Conservation (phyloP, 2,113 vertebrate species). For the Siniperca knerii region DNA sequence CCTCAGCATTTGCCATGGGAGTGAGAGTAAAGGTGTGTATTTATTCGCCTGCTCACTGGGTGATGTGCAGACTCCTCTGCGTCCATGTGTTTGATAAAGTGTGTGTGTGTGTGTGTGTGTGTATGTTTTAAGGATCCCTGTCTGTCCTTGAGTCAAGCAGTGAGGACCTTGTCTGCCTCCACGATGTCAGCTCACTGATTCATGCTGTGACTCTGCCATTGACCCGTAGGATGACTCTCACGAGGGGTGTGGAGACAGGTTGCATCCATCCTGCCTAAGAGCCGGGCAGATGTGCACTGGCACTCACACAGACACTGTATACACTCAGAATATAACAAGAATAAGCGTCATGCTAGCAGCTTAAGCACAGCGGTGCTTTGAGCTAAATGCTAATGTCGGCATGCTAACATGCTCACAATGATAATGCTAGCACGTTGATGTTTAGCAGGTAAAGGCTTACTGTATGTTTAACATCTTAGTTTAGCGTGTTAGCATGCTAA, state of each 20-base stretch:
- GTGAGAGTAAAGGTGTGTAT: slow-evolving; percentile 34
- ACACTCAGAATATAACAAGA: neutral
- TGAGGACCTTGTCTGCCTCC: slow-evolving; percentile 59
- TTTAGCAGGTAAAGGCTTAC: neutral
- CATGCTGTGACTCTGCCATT: slow-evolving; percentile 63
- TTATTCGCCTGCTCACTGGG: slow-evolving; percentile 21
- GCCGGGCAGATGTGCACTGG: slow-evolving; percentile 31
- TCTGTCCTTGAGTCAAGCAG: slow-evolving; percentile 69
- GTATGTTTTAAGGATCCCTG: slow-evolving; percentile 41
- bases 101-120: slow-evolving; percentile 7
- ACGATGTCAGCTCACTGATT: slow-evolving; percentile 71
- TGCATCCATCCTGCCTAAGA: slow-evolving; percentile 69
- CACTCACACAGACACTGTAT: slow-evolving; percentile 20
- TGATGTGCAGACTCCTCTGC: slow-evolving; percentile 34
- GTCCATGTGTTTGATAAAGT: slow-evolving; percentile 38
- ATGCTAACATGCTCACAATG: no score
- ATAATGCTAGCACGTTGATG: neutral
- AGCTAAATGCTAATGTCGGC: neutral
- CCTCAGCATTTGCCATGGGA: slow-evolving; percentile 7
- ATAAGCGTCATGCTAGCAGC: neutral
- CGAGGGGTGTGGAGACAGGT: slow-evolving; percentile 47
- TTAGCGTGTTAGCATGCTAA: neutral
- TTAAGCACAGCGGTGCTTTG: neutral
- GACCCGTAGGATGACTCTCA: slow-evolving; percentile 70
- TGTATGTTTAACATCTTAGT: neutral